Evolutionary conservation across 2,113 vertebrate genomes (phyloP).

Genomic region (Sinosuthora webbiana): DNA sequence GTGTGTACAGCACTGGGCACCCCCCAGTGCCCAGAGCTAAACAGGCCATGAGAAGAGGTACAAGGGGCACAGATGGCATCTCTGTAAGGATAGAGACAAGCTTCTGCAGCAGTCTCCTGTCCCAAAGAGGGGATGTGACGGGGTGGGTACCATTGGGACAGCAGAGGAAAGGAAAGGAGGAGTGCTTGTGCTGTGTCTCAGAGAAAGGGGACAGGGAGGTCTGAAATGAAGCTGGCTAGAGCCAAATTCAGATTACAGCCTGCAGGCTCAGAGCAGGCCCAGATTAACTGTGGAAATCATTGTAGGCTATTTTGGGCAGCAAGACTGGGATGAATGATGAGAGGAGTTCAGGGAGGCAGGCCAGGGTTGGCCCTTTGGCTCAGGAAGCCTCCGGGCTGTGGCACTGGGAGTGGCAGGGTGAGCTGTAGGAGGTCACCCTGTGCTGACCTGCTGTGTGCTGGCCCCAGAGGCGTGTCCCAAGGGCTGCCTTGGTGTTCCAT

Average conservation of each 20-base stretch:
- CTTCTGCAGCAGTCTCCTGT: neutral
- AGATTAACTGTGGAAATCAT: neutral
- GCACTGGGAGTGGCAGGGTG: neutral
- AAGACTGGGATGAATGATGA: conserved; percentile 8
- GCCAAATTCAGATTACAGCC: neutral
- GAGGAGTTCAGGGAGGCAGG: neutral
- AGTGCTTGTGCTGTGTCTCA: neutral
- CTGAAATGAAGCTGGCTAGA: neutral
- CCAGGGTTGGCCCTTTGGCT: neutral
- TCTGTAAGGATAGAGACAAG: neutral
- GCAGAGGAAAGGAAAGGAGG: neutral
- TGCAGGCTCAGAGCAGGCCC: neutral
- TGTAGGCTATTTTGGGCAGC: conserved; percentile 31
- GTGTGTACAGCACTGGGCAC: neutral
- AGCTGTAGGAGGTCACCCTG: neutral
- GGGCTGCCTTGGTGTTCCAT: neutral
- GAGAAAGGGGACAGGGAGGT: neutral
- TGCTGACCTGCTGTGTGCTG: neutral
- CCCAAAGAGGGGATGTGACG: neutral
- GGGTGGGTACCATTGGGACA: neutral
- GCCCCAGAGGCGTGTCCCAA: too few relatives aligned
- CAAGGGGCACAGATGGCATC: neutral
- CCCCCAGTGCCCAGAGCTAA: neutral
- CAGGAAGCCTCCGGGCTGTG: neutral
- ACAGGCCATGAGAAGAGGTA: fast-evolving